phyloP scores from a whole-genome alignment of 2,113 vertebrate species.

The Stigmatopora nigra region DNA sequence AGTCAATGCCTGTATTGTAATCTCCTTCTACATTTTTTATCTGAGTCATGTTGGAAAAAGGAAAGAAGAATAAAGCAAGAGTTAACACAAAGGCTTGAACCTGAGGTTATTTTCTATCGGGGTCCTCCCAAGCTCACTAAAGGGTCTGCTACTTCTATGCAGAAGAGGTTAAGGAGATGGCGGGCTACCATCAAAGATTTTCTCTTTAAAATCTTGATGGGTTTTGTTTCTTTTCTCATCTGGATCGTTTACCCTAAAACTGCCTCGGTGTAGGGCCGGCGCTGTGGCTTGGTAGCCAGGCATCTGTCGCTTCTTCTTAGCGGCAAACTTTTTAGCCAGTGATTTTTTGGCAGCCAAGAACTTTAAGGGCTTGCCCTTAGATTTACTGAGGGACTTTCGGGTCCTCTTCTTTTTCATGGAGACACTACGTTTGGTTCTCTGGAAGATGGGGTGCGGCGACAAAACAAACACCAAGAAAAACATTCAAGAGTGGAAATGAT shows the following conservation, averaged over 20 bases:
- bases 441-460: slow-evolving; percentile 67
- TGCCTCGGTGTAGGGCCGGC: slow-evolving; percentile 73
- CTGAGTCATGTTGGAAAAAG: slow-evolving; percentile 73
- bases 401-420: slow-evolving; percentile 85
- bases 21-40: slow-evolving; percentile 85
- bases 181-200: slow-evolving; percentile 86
- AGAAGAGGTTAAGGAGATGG: slow-evolving; percentile 67
- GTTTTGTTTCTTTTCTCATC: slow-evolving; percentile 50
- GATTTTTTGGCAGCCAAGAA: slow-evolving; percentile 78
- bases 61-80: slow-evolving; percentile 63
- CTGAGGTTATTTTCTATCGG: slow-evolving; percentile 51
- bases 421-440: slow-evolving; percentile 89
- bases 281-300: slow-evolving; percentile 78
- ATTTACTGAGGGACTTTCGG: slow-evolving; percentile 77
- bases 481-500: slow-evolving; percentile 46
- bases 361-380: slow-evolving; percentile 82
- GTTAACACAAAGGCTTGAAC: slow-evolving; percentile 57
- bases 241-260: slow-evolving; percentile 85
- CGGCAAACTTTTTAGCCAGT: slow-evolving; percentile 75
- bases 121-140: slow-evolving; percentile 63
- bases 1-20: slow-evolving; percentile 81
- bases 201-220: slow-evolving; percentile 88
- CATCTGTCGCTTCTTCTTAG: slow-evolving; percentile 85
- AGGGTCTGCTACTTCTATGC: slow-evolving; percentile 66
- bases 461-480: slow-evolving; percentile 53